These are phyloP conservation scores for Drosophila cyrtoloma DNA, from an alignment of 2,888 invertebrate species.

Conservation along the genomic window DNA sequence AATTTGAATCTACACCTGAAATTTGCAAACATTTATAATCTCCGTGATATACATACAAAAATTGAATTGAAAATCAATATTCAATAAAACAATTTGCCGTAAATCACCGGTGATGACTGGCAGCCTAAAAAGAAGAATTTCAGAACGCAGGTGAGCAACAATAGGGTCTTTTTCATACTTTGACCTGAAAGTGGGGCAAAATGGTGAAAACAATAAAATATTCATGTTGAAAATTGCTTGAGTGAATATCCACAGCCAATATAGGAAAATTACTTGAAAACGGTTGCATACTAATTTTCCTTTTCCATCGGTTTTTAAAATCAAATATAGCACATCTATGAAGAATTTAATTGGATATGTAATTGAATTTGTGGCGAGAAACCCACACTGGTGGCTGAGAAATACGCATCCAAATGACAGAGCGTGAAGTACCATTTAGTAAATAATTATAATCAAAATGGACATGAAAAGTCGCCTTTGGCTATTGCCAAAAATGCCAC, in stretches of 20 bases:
- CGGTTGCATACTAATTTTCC: background rate
- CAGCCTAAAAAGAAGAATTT: background rate
- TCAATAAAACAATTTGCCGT: background rate
- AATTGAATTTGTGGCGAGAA: background rate
- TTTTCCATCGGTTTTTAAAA: background rate
- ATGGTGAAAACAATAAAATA: background rate
- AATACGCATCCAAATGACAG: background rate
- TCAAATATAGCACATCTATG: background rate
- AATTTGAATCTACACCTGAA: background rate
- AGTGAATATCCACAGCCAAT: background rate
- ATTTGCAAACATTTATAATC: background rate
- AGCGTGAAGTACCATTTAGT: slow-evolving; percentile 6
- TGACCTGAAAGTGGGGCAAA: background rate
- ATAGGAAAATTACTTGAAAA: background rate
- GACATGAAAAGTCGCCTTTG: slow-evolving; percentile 67
- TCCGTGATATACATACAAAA: background rate
- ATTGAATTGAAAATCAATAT: background rate
- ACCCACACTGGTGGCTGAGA: background rate
- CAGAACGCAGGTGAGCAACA: background rate
- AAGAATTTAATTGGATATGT: slow-evolving; percentile 1
- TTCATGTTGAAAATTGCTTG: background rate
- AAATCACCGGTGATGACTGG: background rate
- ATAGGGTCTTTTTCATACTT: background rate
- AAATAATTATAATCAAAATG: slow-evolving; percentile 75
- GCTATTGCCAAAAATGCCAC: slow-evolving; percentile 64